phyloP scores from a whole-genome alignment of 2,113 vertebrate genomes.

The Mormyrus iriodes region DNA sequence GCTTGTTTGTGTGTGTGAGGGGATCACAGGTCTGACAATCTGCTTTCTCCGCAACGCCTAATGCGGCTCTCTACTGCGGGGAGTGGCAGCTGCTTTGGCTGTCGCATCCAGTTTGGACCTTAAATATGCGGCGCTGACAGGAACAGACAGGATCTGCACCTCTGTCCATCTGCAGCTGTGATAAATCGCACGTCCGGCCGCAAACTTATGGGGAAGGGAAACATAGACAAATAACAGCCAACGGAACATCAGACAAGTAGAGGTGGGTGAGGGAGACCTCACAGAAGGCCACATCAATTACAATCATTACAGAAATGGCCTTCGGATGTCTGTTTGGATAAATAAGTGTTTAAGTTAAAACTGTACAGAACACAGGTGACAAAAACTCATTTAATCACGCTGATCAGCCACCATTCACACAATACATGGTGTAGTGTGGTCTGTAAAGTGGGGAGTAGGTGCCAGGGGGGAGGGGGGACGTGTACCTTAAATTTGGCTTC shows the following conservation, averaged over 20 bases:
- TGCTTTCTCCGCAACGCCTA: not conserved
- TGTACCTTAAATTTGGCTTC: not conserved
- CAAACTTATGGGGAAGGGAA: not conserved
- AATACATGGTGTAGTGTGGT: not conserved
- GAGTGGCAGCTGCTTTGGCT: not conserved
- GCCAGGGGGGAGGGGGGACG: not conserved
- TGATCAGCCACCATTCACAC: not conserved
- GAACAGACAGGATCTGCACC: not conserved
- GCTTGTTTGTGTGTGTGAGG: not conserved
- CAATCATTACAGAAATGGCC: not conserved
- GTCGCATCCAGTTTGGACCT: not conserved
- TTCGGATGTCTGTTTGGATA: not conserved
- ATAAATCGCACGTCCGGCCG: not conserved
- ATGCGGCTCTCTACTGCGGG: not conserved
- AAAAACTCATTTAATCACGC: not conserved
- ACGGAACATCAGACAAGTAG: not conserved
- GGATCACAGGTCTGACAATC: not conserved
- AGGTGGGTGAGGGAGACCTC: not conserved
- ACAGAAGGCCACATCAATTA: not conserved
- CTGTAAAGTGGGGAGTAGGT: not conserved
- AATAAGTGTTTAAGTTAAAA: not conserved
- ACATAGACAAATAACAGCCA: not conserved
- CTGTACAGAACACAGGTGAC: not conserved
- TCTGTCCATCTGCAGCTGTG: not conserved
- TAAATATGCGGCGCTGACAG: not conserved